Conservation (phyloP, 2,888 invertebrate genomes). For the Tachina lurida region DNA sequence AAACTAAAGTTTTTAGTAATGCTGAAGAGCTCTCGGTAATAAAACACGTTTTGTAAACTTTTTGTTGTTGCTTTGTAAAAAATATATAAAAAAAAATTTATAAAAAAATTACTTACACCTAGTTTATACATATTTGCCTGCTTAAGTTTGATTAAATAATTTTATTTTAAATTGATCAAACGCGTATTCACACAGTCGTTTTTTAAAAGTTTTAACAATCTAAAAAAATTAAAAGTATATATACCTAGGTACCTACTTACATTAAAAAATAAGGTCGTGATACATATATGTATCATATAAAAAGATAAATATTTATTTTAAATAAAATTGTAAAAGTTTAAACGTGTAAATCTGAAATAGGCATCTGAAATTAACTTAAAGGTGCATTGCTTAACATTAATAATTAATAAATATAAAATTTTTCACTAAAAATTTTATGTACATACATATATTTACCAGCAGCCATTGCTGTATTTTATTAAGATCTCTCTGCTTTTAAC, state of each 20-base stretch:
- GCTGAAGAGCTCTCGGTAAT: conserved; percentile 81
- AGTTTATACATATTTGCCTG: background rate
- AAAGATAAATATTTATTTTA: background rate
- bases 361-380: background rate
- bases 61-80: conserved; percentile 71
- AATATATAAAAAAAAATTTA: conserved; percentile 39
- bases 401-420: conserved; percentile 29
- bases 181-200: conserved; percentile 3
- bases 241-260: background rate
- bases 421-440: conserved; percentile 29
- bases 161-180: background rate
- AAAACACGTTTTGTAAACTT: conserved; percentile 77
- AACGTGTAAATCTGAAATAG: background rate
- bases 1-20: conserved; percentile 61
- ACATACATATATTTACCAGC: conserved; percentile 34
- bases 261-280: background rate
- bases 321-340: conserved; percentile 4
- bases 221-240: background rate
- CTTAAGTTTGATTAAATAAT: background rate
- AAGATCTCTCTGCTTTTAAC: conserved; percentile 25
- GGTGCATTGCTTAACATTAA: conserved; percentile 12
- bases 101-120: conserved; percentile 25
- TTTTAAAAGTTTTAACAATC: background rate
- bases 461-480: conserved; percentile 58
- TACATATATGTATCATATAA: background rate